Base-by-base conservation (phyloP, 2,888 invertebrate genomes). In the Andrena chrysosceles region DNA sequence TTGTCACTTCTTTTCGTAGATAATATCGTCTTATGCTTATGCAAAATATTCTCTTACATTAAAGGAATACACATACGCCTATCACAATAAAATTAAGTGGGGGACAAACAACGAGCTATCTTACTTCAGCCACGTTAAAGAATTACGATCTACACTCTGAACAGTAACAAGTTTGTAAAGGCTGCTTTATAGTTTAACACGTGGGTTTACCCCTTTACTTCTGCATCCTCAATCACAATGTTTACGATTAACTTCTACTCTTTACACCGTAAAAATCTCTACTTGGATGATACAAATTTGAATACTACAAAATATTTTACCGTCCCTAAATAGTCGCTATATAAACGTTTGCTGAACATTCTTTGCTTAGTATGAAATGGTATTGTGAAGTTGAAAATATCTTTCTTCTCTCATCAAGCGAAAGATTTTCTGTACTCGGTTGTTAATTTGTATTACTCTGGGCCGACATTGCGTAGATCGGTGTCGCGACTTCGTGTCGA, bases 301-400 rank as follows among this genome's bases (percentile, higher is more conserved):
- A 79, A 79, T 76, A 71, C 87, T 87, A 85, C 62, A 87, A 87
- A 87, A 87, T 85, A 87, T 80, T 83, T 87, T 72, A 75, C 68
- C 13, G 35, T 78, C 33, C 35, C 72, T 76, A 83, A 13, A 23
- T 42, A 8, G 49, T 74, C 54, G 71, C 62, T 66, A 64, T 83
- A 73, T 64, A 71, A 84, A 83, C 59, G 26, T 73, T 48, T 70
- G n/a, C 26, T 74, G 26, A 78, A 81, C 60, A 52, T 69, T n/a
- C 60, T 76, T 10, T 10, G 52, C 26, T 62, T 42, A 13, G 35
- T 69, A 35, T 69, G 70, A 54, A 54, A 60, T 23, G 29, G 35
- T 42, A 8, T 60, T 26, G 33, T 29, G 48, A 66, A 26, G 49
- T 69, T 56, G 68, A 81, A 76, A 76, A 72, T 59, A 73, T 73